phyloP scores from a whole-genome alignment of 2,888 invertebrate genomes.

The Pemphredon lugubris region DNA sequence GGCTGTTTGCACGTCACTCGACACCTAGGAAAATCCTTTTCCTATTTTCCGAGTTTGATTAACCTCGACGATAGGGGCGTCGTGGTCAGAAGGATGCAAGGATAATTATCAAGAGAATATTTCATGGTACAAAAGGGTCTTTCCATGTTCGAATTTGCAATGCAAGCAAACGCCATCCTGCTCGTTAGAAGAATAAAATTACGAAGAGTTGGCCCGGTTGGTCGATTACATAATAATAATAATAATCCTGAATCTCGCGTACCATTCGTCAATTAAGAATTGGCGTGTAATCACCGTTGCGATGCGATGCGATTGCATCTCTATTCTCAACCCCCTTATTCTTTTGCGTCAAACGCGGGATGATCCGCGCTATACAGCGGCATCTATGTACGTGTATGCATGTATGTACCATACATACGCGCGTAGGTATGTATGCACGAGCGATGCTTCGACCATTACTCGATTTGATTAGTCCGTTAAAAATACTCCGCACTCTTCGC shows the following conservation, averaged over 20 bases:
- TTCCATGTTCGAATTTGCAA: not conserved
- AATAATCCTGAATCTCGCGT: no score
- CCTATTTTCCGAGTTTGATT: conserved; percentile 42
- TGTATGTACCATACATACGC: no score
- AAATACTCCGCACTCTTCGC: not conserved
- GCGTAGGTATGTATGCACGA: no score
- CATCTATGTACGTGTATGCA: no score
- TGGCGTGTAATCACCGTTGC: no score
- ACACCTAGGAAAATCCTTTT: conserved; percentile 35
- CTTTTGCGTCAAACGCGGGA: conserved; percentile 22
- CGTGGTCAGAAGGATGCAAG: not conserved
- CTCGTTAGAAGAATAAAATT: not conserved
- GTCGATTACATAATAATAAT: no score
- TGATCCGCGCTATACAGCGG: conserved; percentile 26
- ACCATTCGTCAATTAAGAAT: no score
- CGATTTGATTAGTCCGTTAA: conserved; percentile 18
- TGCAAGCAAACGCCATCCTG: not conserved
- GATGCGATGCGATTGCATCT: no score
- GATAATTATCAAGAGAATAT: conserved; percentile 31
- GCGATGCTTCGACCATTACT: no score
- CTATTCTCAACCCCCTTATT: conserved; percentile 37
- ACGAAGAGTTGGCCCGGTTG: no score
- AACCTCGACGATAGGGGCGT: conserved; percentile 29
- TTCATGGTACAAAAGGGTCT: conserved; percentile 7
- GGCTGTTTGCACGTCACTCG: conserved; percentile 34